Percentiles rank a stretch among this genome's conserved stretches.
phyloP scores from a whole-genome alignment of 2,113 vertebrate species.

The Fregata magnificens region DNA sequence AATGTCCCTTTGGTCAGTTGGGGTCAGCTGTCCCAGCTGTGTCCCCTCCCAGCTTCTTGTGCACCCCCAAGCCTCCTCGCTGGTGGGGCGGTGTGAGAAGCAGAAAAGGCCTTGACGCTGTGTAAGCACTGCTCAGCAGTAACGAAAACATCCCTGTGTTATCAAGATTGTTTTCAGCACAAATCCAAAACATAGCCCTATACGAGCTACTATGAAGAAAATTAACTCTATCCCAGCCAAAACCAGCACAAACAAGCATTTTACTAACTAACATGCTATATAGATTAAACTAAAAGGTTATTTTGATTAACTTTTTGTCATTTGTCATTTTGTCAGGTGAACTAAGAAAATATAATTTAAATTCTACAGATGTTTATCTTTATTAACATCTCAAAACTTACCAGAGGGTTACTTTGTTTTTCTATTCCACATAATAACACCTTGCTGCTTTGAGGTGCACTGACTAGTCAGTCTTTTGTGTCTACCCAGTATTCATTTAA shows the following conservation, averaged over 20 bases:
- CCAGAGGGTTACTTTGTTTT: neutral
- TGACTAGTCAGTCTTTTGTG: neutral
- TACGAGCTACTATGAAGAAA: too few species aligned
- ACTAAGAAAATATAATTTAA: neutral
- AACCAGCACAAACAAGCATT: neutral
- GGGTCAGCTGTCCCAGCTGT: too few species aligned
- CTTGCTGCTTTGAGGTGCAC: neutral
- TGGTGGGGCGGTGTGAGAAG: too few species aligned
- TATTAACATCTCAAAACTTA: neutral
- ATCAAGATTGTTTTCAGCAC: too few species aligned
- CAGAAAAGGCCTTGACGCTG: too few species aligned
- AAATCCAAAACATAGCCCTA: too few species aligned
- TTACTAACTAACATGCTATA: neutral
- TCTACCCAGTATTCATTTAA: neutral
- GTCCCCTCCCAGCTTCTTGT: too few species aligned
- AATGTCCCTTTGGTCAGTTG: too few species aligned
- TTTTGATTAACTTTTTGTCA: slow-evolving; percentile 4
- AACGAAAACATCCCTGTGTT: too few species aligned
- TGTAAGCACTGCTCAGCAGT: too few species aligned
- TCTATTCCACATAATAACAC: neutral
- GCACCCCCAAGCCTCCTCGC: too few species aligned
- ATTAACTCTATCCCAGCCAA: too few species aligned
- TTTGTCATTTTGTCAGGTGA: neutral
- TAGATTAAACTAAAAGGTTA: slow-evolving; percentile 32
- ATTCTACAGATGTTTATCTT: neutral